These are phyloP conservation scores for Anarhynchus alexandrinus DNA, from an alignment of 2,113 vertebrate genomes.

Conservation along the genomic window DNA sequence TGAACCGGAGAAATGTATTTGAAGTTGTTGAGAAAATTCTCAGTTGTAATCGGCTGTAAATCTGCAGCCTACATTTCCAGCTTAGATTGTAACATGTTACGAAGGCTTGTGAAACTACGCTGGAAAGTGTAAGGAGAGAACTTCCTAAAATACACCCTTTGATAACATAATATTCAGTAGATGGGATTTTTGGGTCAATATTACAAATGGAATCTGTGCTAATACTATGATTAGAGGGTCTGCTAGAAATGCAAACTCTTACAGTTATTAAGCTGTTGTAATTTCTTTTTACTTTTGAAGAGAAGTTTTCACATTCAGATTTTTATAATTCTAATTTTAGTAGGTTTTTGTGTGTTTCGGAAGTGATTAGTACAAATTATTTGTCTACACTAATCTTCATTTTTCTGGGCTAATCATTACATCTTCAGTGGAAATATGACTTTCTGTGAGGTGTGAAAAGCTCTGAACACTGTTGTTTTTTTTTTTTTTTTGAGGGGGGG, in stretches of 20 bases:
- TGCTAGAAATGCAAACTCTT: not conserved
- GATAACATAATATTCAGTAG: not conserved
- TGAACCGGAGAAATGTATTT: not conserved
- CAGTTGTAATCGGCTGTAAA: not conserved
- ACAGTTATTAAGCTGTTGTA: not conserved
- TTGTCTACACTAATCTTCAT: not conserved
- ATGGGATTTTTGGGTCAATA: not conserved
- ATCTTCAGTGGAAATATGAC: not conserved
- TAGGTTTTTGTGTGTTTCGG: not conserved
- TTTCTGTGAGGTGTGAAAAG: not conserved
- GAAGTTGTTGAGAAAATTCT: not conserved
- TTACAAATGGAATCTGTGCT: not conserved
- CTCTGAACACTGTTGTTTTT: not conserved
- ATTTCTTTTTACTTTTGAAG: not conserved
- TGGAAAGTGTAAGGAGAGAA: not conserved
- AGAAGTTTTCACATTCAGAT: not conserved
- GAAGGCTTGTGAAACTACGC: not conserved
- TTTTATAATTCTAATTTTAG: not conserved
- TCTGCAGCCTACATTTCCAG: not conserved
- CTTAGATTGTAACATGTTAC: not conserved
- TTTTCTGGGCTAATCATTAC: not conserved
- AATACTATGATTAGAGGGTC: not conserved
- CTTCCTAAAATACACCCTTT: not conserved
- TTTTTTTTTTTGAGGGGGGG: not conserved
- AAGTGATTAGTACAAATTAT: not conserved